Percentiles rank a stretch among this genome's conserved stretches.
Evolutionary conservation across 1,140 invertebrate genomes (phyloP).

Genomic region (Hycleus cichorii): DNA sequence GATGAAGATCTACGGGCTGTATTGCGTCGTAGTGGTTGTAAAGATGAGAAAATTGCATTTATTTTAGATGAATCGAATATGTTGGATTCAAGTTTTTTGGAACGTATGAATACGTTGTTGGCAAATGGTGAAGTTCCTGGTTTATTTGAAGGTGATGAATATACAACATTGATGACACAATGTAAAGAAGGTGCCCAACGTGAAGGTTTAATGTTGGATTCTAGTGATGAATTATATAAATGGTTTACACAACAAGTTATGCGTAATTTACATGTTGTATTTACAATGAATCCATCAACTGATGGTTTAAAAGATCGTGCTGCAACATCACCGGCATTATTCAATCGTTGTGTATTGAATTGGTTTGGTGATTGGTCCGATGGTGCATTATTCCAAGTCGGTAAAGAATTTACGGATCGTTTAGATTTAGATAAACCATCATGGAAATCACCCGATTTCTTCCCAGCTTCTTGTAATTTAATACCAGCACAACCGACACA

Average conservation of each 20-base stretch:
- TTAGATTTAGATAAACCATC: conserved; percentile 74
- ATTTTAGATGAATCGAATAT: conserved; percentile 99
- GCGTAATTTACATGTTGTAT: conserved; percentile 98
- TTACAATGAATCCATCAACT: conserved; percentile 99
- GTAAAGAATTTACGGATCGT: conserved; percentile 77
- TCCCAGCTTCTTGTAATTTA: conserved; percentile 75
- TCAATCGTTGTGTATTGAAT: conserved; percentile 98
- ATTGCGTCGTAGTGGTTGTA: conserved; percentile 88
- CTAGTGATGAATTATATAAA: conserved; percentile 97
- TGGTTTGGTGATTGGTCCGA: conserved; percentile 99
- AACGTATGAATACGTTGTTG: conserved; percentile 97
- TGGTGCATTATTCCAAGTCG: conserved; percentile 91
- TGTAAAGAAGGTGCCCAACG: conserved; percentile 98
- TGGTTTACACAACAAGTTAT: conserved; percentile 98
- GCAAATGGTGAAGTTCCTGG: conserved; percentile 99
- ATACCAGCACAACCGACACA: conserved; percentile 71
- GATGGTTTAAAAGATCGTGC: conserved; percentile 97
- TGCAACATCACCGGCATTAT: conserved; percentile 96
- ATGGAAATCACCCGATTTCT: conserved; percentile 81
- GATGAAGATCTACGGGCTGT: conserved; percentile 96
- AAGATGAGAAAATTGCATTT: conserved; percentile 98
- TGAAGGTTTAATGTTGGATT: conserved; percentile 97
- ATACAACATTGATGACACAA: conserved; percentile 98
- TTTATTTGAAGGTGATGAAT: conserved; percentile 90
- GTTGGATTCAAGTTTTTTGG: conserved; percentile 95